phyloP scores from a whole-genome alignment of 2,888 invertebrate genomes.

The Leucoptera coffeella region DNA sequence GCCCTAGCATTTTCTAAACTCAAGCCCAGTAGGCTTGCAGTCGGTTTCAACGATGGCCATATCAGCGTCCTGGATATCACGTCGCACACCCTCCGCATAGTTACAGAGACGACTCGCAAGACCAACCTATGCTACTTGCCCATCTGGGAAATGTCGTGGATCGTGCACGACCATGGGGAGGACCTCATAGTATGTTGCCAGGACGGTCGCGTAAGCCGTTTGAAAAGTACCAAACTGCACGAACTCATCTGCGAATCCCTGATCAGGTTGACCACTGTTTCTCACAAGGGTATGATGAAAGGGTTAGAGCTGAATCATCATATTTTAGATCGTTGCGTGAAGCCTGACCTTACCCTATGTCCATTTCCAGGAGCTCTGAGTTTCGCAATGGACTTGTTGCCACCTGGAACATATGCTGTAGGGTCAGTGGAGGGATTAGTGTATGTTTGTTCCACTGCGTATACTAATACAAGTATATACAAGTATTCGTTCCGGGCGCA shows the following conservation, averaged over 20 bases:
- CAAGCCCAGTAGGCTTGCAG: conserved; percentile 66
- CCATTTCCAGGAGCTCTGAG: conserved; percentile 61
- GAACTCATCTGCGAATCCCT: conserved; percentile 57
- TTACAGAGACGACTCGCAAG: conserved; percentile 50
- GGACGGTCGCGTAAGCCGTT: conserved; percentile 56
- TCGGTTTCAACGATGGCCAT: conserved; percentile 69
- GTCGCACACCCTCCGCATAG: conserved; percentile 32
- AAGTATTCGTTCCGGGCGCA: conserved; percentile 68
- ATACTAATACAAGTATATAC: conserved; percentile 69
- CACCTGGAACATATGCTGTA: conserved; percentile 63
- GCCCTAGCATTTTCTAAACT: conserved; percentile 62
- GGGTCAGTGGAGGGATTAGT: conserved; percentile 83
- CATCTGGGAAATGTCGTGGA: conserved; percentile 63
- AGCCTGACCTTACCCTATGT: conserved; percentile 46
- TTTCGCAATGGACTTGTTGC: conserved; percentile 56
- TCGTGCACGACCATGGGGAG: conserved; percentile 24
- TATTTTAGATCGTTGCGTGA: too few species aligned
- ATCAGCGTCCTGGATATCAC: conserved; percentile 66
- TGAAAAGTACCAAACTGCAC: conserved; percentile 49
- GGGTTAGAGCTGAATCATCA: conserved; percentile 21
- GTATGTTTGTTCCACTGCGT: conserved; percentile 78
- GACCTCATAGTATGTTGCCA: conserved; percentile 55
- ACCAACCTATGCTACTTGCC: conserved; percentile 61
- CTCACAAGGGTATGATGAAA: conserved; percentile 59
- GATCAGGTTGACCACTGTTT: conserved; percentile 60